phyloP scores from a whole-genome alignment of 2,113 vertebrate species.

The Paramormyrops kingsleyae region DNA sequence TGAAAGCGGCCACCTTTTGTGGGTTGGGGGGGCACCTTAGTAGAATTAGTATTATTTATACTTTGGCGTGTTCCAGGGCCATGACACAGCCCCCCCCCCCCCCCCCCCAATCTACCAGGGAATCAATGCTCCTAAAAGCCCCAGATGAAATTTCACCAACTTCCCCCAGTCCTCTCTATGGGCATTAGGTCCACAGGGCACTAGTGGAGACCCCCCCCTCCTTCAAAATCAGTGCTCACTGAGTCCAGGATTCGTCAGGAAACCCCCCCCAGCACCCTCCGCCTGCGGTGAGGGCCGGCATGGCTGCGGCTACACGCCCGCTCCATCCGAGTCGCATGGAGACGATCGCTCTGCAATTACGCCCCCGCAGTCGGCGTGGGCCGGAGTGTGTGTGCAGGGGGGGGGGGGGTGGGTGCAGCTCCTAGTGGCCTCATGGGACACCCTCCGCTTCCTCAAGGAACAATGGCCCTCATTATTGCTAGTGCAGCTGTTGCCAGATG shows the following conservation, averaged over 20 bases:
- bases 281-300: background rate
- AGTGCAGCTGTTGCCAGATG: background rate
- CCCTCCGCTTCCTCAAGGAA: background rate
- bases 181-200: background rate
- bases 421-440: background rate
- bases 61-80: background rate
- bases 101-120: background rate
- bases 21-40: background rate
- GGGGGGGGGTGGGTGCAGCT: background rate
- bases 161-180: background rate
- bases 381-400: background rate
- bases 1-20: background rate
- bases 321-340: conserved; percentile 50
- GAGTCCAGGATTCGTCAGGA: background rate
- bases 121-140: background rate
- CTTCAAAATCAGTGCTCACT: background rate
- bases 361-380: conserved; percentile 38
- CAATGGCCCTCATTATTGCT: background rate
- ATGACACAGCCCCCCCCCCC: too few relatives aligned
- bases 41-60: background rate
- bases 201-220: background rate
- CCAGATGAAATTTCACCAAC: background rate
- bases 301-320: conserved; percentile 27
- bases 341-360: conserved; percentile 49
- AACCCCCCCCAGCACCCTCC: background rate